Base-by-base conservation (phyloP, 2,888 invertebrate genomes). In the Beris morrisii region DNA sequence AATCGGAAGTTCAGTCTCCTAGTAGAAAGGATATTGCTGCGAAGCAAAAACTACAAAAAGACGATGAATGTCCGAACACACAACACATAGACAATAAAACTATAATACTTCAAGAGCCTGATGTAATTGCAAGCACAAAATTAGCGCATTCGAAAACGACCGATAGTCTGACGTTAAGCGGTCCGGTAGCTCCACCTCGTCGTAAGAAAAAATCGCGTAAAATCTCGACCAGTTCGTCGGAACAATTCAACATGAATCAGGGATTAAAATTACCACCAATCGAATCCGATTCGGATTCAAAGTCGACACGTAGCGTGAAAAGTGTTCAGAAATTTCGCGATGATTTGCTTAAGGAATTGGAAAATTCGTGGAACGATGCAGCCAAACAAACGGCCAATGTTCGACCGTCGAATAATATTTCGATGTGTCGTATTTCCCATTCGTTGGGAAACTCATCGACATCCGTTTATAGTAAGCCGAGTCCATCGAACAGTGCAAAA, bases 81-180 rank as follows among this genome's bases (percentile, higher is more conserved):
- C 65, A 50, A 44, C 22, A 11, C 7, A 28, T 52, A 7, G 65
- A 65, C 38, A 64, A 68, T 15, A 74, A 69, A 66, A 73, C 73
- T 64, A 74, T 80, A 30, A 76, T 79, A 54, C 71, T 80, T 28
- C 81, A 81, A 71, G 95, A 95, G 80, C 95, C 95, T 3, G 95
- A 96, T 82, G 93, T 95, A 75, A 93, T 95, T 73, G 93, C 93
- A 67, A 95, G 95, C 82, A 93, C 95, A 70, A 95, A 95, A 77
- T 82, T 87, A 66, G 79, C 81, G 70, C 79, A 80, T 71, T 79
- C 81, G 13, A 82, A 80, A 74, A 81, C 80, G 68, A 80, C 78
- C 3, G 81, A 81, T 69, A 81, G 80, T 44, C 77, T 79, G 65
- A 76, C 78, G 30, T 81, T 82, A 5, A 77, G 78, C 58, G 81